Evolutionary conservation across 2,113 vertebrate species (phyloP).

Genomic region (Macquaria australasica): DNA sequence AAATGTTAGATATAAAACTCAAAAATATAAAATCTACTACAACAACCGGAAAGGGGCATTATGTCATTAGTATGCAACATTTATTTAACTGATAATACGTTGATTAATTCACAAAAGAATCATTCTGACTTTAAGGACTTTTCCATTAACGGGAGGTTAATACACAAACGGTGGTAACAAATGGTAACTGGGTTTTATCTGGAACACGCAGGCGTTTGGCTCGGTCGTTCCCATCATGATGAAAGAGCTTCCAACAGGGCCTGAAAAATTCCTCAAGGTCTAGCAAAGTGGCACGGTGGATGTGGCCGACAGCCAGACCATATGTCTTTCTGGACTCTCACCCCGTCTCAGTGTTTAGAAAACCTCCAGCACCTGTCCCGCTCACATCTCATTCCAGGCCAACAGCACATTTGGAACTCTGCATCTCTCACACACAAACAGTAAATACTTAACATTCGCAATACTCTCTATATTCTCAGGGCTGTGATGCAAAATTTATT

Average conservation of each 20-base stretch:
- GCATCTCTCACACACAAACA: conserved; percentile 12
- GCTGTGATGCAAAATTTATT: conserved; percentile 30
- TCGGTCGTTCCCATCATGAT: conserved; percentile 33
- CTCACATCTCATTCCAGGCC: conserved; percentile 39
- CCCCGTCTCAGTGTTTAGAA: conserved; percentile 49
- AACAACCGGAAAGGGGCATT: neutral
- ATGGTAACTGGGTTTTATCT: conserved; percentile 57
- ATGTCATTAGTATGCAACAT: neutral
- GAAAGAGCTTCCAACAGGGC: conserved; percentile 55
- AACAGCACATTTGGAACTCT: conserved; percentile 11
- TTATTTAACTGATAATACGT: neutral
- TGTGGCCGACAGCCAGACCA: conserved; percentile 56
- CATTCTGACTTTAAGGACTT: neutral
- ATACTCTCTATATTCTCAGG: neutral
- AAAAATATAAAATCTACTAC: neutral
- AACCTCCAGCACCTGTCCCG: conserved; percentile 54
- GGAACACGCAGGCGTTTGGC: conserved; percentile 41
- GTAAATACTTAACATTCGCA: conserved; percentile 3
- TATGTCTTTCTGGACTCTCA: conserved; percentile 59
- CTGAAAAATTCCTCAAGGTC: conserved; percentile 73
- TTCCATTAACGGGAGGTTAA: conserved; percentile 3
- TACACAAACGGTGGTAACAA: conserved; percentile 31
- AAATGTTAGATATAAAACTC: neutral
- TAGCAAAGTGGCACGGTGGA: conserved; percentile 55
- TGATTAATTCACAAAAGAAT: neutral